Percentiles rank a stretch among this genome's conserved stretches.
Conservation (phyloP, 2,797 vertebrate species). For the Acrocephalus scirpaceus region DNA sequence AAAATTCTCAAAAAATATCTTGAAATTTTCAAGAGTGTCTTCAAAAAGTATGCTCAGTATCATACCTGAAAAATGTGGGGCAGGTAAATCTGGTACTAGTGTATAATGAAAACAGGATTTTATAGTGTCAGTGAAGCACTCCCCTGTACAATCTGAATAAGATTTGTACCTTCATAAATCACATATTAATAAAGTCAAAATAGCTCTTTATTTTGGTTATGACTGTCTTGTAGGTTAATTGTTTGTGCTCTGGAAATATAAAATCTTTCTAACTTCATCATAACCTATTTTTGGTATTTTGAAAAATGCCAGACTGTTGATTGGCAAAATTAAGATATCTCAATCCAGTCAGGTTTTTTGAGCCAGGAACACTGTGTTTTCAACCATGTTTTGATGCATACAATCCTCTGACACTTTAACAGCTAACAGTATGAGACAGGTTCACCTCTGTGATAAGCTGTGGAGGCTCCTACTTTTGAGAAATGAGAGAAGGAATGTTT, state of each 20-base stretch:
- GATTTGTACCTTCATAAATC: neutral
- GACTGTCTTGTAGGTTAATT: neutral
- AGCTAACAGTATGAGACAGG: neutral
- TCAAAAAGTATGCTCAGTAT: neutral
- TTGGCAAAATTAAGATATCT: neutral
- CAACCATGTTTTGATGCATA: neutral
- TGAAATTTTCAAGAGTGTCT: neutral
- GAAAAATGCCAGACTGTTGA: neutral
- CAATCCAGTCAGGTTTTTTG: neutral
- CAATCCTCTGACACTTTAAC: neutral
- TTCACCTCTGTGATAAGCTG: neutral
- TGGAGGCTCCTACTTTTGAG: neutral
- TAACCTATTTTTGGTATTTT: neutral
- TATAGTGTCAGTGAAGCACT: neutral
- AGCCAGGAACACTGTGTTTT: neutral
- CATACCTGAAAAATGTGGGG: neutral
- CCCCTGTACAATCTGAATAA: neutral
- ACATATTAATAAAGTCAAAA: neutral
- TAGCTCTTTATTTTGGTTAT: neutral
- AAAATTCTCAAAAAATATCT: neutral
- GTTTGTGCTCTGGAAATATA: neutral
- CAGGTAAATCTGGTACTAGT: neutral
- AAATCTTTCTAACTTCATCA: neutral
- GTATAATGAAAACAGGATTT: neutral
- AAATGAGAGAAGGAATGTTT: neutral